phyloP scores from a whole-genome alignment of 2,797 vertebrate genomes.

The Sebastes matsubarae region DNA sequence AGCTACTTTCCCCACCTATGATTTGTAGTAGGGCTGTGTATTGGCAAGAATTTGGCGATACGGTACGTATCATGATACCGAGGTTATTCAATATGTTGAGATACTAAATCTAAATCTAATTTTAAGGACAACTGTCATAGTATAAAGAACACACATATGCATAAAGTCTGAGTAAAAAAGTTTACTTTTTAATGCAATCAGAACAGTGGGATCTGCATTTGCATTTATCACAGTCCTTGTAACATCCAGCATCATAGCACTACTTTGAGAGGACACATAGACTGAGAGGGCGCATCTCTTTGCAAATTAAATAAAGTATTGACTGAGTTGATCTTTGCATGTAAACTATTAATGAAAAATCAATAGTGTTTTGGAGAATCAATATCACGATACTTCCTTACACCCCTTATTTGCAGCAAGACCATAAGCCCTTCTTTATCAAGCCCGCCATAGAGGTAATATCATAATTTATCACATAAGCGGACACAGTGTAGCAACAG shows the following conservation, averaged over 20 bases:
- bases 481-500: background rate
- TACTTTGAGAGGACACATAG: background rate
- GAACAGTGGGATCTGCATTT: background rate
- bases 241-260: background rate
- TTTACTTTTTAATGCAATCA: background rate
- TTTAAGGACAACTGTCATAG: background rate
- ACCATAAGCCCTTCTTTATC: background rate
- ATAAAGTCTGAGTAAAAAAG: background rate
- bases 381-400: no score
- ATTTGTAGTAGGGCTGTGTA: background rate
- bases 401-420: background rate
- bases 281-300: background rate
- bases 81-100: background rate
- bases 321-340: background rate
- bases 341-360: background rate
- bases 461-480: conserved; percentile 19
- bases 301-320: fast-evolving
- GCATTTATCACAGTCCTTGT: background rate
- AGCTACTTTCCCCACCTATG: background rate
- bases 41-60: background rate
- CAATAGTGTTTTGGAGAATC: no score
- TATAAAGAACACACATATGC: background rate
- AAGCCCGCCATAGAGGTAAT: background rate
- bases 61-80: fast-evolving
- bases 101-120: background rate